Evolutionary conservation across 2,797 vertebrate genomes (phyloP).

Genomic region (Sparidentex hasta): DNA sequence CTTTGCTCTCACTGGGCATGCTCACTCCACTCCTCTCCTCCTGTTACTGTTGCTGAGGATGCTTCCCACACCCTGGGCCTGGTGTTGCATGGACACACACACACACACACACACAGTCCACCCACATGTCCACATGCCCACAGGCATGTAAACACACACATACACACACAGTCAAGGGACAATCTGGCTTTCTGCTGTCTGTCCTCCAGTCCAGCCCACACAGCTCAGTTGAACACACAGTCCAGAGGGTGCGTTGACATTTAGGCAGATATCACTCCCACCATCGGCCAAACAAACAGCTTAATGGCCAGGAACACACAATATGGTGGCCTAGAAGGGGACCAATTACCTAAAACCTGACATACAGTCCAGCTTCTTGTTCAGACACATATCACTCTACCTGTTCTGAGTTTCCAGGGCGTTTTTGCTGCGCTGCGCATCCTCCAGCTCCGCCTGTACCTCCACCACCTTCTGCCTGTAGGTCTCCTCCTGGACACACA

Average conservation of each 20-base stretch:
- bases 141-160: slow-evolving; percentile 71
- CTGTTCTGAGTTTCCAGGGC: slow-evolving; percentile 90
- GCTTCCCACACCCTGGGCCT: slow-evolving; percentile 81
- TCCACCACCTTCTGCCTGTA: slow-evolving; percentile 86
- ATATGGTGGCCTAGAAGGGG: slow-evolving; percentile 59
- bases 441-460: slow-evolving; percentile 88
- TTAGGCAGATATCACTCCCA: slow-evolving; percentile 80
- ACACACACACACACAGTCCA: slow-evolving; percentile 62
- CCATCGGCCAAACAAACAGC: slow-evolving; percentile 71
- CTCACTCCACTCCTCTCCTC: slow-evolving; percentile 71
- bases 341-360: slow-evolving; percentile 31
- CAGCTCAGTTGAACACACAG: slow-evolving; percentile 74
- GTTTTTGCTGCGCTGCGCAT: slow-evolving; percentile 88
- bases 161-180: slow-evolving; percentile 70
- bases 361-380: background rate
- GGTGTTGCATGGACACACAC: slow-evolving; percentile 71
- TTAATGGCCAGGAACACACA: slow-evolving; percentile 73
- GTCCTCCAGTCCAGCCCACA: slow-evolving; percentile 80
- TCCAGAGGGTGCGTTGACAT: slow-evolving; percentile 84
- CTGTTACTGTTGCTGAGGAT: slow-evolving; percentile 73
- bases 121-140: slow-evolving; percentile 80
- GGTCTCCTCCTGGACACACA: slow-evolving; percentile 89
- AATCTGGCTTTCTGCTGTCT: slow-evolving; percentile 84
- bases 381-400: slow-evolving; percentile 61
- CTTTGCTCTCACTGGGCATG: slow-evolving; percentile 66